These are phyloP conservation scores for Aphidoletes aphidimyza DNA, from an alignment of 2,888 invertebrate genomes.

Conservation along the genomic window DNA sequence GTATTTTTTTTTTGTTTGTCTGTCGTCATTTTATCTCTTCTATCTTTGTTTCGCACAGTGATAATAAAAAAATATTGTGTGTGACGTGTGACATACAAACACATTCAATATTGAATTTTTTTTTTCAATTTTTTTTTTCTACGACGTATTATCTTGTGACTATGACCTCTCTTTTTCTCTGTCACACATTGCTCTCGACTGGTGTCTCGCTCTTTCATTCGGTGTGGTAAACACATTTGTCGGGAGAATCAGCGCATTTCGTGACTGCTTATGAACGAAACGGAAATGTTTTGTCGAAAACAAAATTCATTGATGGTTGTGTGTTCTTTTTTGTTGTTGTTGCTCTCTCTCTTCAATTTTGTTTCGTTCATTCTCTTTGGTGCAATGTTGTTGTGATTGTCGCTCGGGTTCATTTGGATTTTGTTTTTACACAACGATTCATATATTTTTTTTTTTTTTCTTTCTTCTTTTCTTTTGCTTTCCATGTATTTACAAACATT, in stretches of 20 bases:
- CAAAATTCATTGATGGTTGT: constrained; percentile 49
- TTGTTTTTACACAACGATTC: not conserved
- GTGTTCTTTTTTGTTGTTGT: not conserved
- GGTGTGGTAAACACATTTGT: too few relatives aligned
- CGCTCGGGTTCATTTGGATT: not conserved
- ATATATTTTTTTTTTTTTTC: too few relatives aligned
- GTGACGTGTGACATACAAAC: constrained; percentile 47
- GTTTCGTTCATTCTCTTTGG: not conserved
- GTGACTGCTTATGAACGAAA: not conserved
- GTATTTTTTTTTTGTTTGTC: too few relatives aligned
- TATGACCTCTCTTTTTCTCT: constrained; percentile 13
- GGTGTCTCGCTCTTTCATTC: not conserved
- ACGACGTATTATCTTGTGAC: constrained; percentile 46
- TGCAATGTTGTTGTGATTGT: not conserved
- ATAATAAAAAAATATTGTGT: too few relatives aligned
- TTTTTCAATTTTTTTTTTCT: constrained; percentile 22
- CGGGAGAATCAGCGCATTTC: not conserved
- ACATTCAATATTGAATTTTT: not conserved
- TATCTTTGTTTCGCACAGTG: not conserved
- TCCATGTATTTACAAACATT: constrained; percentile 34
- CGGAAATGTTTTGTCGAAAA: constrained; percentile 53
- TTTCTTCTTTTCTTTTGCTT: too few relatives aligned
- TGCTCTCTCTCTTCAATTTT: too few relatives aligned
- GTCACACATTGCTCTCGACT: too few relatives aligned
- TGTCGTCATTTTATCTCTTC: not conserved